Base-by-base conservation (phyloP, 2,888 invertebrate species). In the Druceiella hillmani region DNA sequence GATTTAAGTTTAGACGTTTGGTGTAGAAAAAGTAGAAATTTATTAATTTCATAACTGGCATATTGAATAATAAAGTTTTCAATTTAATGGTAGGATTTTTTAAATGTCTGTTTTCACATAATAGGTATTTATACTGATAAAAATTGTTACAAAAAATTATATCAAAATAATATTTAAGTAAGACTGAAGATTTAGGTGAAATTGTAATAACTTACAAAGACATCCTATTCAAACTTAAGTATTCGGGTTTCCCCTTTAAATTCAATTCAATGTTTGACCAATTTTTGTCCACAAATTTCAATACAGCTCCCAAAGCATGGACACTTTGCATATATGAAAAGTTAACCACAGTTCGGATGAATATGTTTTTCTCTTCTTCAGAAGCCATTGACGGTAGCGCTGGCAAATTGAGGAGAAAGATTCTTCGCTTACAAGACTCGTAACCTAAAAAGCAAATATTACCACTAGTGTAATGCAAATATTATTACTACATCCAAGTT, bases 301-400 rank as follows among this genome's bases (percentile, higher is more conserved):
- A 59, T 25, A 89, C 60, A 0, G 82, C 79, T 3, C 88, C 89
- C 3, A 83, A 57, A 1, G 87, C 81, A 52, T 84, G 76, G 3
- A 87, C 69, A 41, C 79, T 79, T 34, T 76, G 67, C 4, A 67
- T 70, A 43, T 76, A 74, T 26, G 71, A 69, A 53, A 83, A 78
- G 58, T 83, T 78, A 1, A 86, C 55, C 1, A 76, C 58, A 0
- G 81, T 79, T 36, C 78, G 69, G 1, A 85, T 64, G 53, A 76
- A 81, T 10, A 75, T 52, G 2, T 64, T 59, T 32, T 77, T 70
- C 42, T 80, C 78, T 7, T 66, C 68, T 9, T 73, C 74, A 0
- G 65, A 62, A 17, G 69, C 62, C 46, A 74, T 57, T 1, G 58
- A 47, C 0, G 78, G 78, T 50, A 75, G 78, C 44, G 63, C 58